These are phyloP conservation scores for Prionace glauca DNA, from an alignment of 2,797 vertebrate genomes.

Conservation along the genomic window DNA sequence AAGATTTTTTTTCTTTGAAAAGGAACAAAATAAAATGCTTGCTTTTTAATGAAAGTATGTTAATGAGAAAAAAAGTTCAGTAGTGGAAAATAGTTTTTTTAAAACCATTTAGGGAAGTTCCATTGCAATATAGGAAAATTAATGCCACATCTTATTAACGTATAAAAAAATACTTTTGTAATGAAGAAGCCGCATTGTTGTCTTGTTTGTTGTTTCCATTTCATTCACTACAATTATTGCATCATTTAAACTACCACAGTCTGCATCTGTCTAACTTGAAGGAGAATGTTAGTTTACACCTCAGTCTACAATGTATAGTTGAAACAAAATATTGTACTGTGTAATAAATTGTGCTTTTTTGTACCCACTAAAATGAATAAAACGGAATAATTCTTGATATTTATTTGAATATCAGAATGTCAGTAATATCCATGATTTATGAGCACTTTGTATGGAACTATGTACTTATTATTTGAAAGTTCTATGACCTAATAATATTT, in stretches of 20 bases:
- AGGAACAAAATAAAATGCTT: constrained; percentile 79
- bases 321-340: constrained; percentile 63
- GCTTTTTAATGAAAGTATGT: constrained; percentile 87
- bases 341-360: constrained; percentile 69
- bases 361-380: constrained; percentile 72
- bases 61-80: constrained; percentile 62
- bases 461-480: not conserved
- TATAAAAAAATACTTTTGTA: constrained; percentile 68
- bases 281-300: constrained; percentile 66
- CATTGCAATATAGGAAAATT: constrained; percentile 99
- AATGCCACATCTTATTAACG: constrained; percentile 88
- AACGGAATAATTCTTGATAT: constrained; percentile 69
- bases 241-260: constrained; percentile 62
- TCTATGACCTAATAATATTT: not conserved
- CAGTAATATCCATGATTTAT: not conserved
- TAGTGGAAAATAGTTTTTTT: constrained; percentile 93
- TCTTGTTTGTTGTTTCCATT: constrained; percentile 69
- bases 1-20: constrained; percentile 45
- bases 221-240: constrained; percentile 68
- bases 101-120: constrained; percentile 91
- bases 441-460: not conserved
- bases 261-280: constrained; percentile 70
- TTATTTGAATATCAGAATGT: constrained; percentile 46
- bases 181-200: constrained; percentile 68
- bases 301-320: constrained; percentile 62